Evolutionary conservation across 2,888 invertebrate species (phyloP), one percentile per base, ranked within the genome.

Genomic region (Leptopilina drosophilae): DNA sequence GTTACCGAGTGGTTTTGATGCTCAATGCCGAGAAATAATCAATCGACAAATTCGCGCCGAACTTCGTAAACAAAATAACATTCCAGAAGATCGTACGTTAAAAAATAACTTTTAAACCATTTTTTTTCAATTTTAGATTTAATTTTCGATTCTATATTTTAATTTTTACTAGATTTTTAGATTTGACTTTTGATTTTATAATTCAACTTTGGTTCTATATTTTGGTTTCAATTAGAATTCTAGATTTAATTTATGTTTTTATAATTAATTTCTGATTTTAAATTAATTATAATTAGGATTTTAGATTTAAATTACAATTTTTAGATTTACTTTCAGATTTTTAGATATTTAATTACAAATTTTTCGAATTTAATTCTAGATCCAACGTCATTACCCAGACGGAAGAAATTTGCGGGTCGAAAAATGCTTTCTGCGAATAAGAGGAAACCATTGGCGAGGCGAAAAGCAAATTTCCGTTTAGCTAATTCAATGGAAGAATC

Each of bases 11-110:
- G 94, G 95, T 80, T 95, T 96, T 64, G 94, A 95, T 83, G 94
- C 95, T 76, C 93, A 94, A 77, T 95, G 96, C 81, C 93, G 97
- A 67, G 95, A 96, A 91, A 95, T 96, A 84, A 94, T 96, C 77
- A 95, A 95, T 87, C 93, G 93, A 84, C 94, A 94, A 85, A 94
- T 95, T 62, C 94, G 94, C 78, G 93, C 94, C 4, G 91, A 93
- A 33, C 87, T 93, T 33, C 89, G 92, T 76, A 92, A 91, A 78
- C 86, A 89, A 77, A 89, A 92, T 87, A 90, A 84, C 81, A 90
- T 92, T 82, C 92, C 91, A 5, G 91, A 89, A 80, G 90, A 92
- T 82, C 88, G 91, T 92, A 81, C 73, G 89, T 87, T 73, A 49
- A 49, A 49, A 49, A 4, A 40, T 3, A 76, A 64, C 15, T 59